Base-by-base conservation (phyloP, 92 coral and sea anemone species). In the Zoanthus solanderi region DNA sequence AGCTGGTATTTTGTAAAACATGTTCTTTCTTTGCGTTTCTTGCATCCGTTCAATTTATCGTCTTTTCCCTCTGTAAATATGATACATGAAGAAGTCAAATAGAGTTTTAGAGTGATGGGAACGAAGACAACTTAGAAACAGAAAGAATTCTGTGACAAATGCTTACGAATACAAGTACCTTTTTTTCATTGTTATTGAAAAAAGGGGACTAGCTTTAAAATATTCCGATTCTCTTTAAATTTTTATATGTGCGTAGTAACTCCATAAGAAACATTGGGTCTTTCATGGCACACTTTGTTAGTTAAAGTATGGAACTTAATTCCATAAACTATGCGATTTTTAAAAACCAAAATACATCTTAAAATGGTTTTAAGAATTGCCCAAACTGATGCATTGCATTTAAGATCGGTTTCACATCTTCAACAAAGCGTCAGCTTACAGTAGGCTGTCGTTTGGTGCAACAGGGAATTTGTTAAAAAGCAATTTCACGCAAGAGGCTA, bases 1-100 rank as follows among this genome's bases (percentile, higher is more conserved):
- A 94, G 87, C 47, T 94, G 98, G 78, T 91, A 94, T 84, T 94
- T 94, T 53, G 98, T 91, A 83, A 94, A 94, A 28, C 94, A 93
- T 30, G 98, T 94, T 69, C 98, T 89, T 53, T 94, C 98, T 72
- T 94, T 94, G 78, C 98, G 91, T 67, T 92, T 87, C 78, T 88
- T 93, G 85, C 85, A 3, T 4, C 9, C 6, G 75, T 37, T 66
- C 1, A 48, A 3, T 81, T 66, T 81, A 6, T 81, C 76, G 18
- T 81, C 85, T 81, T 81, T 81, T 12, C 85, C 85, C 75, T 81
- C 85, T 81, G 46, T 28, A 81, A 80, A 13, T 8, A 44, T 9
- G 31, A 1, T 42, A 66, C 66, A 14, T 15, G 18, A 16, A 1
- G 7, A 7, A 10, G 37, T 80, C 58, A 14, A 0, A 3, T 1